phyloP scores from a whole-genome alignment of 2,888 invertebrate genomes.

The Corythucha ciliata region DNA sequence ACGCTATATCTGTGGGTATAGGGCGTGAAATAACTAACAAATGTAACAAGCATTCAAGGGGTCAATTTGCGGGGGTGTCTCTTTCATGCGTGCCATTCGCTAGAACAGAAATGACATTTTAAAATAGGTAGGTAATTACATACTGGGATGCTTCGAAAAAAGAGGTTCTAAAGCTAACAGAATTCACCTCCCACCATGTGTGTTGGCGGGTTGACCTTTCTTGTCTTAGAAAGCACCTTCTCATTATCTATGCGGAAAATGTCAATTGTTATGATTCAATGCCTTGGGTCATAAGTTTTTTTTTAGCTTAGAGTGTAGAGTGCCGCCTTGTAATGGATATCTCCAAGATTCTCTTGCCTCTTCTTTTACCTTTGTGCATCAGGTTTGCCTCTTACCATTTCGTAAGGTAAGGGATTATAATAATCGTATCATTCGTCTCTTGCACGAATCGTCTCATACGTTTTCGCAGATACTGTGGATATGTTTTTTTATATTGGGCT shows the following conservation, averaged over 20 bases:
- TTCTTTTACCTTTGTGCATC: neutral
- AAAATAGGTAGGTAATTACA: neutral
- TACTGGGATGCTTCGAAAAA: no score
- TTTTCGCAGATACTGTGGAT: no score
- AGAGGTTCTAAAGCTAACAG: conserved; percentile 18
- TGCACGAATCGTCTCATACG: neutral
- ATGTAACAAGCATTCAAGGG: no score
- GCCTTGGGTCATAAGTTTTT: conserved; percentile 8
- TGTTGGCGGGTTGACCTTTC: conserved; percentile 23
- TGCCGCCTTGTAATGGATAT: conserved; percentile 11
- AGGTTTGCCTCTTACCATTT: neutral
- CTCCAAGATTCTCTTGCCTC: no score
- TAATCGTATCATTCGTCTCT: neutral
- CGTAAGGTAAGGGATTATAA: no score
- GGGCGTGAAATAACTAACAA: no score
- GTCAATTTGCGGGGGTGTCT: no score
- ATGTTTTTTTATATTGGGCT: no score
- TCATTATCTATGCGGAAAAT: conserved; percentile 21
- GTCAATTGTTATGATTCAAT: conserved; percentile 24
- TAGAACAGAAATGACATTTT: neutral
- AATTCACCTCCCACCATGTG: conserved; percentile 21
- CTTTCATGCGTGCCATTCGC: neutral
- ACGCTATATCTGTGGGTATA: no score
- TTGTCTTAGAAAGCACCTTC: conserved; percentile 17
- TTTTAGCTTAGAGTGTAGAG: no score